A percentile compares a stretch with the other conserved stretches of the same genome.
phyloP scores from a whole-genome alignment of 2,797 vertebrate genomes.

The Uromys caudimaculatus region DNA sequence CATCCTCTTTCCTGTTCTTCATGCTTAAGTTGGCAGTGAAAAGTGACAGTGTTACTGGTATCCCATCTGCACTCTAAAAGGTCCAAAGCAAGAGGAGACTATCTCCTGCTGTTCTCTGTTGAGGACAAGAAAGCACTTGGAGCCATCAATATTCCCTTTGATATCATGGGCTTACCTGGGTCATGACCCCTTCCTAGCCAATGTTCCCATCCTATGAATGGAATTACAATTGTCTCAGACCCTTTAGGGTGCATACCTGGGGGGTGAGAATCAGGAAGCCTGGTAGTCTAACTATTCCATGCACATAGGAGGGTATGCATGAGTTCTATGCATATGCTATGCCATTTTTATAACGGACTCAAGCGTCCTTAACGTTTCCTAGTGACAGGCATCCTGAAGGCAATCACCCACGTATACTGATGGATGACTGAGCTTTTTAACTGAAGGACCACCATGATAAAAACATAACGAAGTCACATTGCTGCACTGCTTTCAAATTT shows the following conservation, averaged over 20 bases:
- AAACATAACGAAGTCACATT: neutral
- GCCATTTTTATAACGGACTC: neutral
- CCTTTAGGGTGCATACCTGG: neutral
- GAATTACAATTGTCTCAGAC: neutral
- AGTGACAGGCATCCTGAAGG: too few relatives aligned
- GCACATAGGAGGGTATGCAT: neutral
- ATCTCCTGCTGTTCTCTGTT: neutral
- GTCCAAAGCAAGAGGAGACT: neutral
- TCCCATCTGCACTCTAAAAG: neutral
- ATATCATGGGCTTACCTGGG: neutral
- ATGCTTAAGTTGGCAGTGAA: neutral
- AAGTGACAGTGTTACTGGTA: rapidly evolving
- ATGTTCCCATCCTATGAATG: neutral
- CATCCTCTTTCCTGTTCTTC: neutral
- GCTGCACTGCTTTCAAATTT: neutral
- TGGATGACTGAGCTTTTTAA: neutral
- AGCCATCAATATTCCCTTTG: neutral
- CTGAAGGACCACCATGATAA: slow-evolving; percentile 21
- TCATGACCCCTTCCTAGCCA: neutral
- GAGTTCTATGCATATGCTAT: neutral
- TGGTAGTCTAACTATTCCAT: neutral
- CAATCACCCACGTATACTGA: neutral
- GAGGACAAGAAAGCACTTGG: neutral
- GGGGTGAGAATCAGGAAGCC: neutral
- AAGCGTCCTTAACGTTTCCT: neutral